Base-by-base conservation (phyloP, 2,797 vertebrate genomes). In the Syngnathus acus region DNA sequence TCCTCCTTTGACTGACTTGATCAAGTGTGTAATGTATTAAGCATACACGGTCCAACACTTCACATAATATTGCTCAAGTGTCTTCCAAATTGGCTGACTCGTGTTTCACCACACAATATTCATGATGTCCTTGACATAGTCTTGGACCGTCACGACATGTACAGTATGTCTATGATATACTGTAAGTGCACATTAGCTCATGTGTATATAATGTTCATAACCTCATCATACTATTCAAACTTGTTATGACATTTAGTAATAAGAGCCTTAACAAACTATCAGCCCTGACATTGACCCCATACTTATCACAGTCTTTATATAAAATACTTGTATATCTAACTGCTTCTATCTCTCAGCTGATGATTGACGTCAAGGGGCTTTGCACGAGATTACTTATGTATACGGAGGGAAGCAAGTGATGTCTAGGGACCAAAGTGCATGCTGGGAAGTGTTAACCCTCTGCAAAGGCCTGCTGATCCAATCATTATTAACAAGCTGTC, bases 341-440 rank as follows among this genome's bases (percentile, higher is more conserved):
- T 73, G 70, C 69, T 71, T 72, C 43, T 69, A 66, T 53, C 74
- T 74, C 66, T 51, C 59, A 77, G 77, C 74, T 79, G 78, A 65
- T 80, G 72, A 80, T 81, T 60, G 69, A 78, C 84, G 84, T 83
- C 69, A 84, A 82, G 75, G 74, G 72, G 73, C 75, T 74, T 74
- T 70, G 72, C 73, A 66, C 80, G 81, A 68, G 72, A 85, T 89
- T 86, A 87, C 76, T 89, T 87, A 87, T 86, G 86, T 76, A 88
- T 88, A 83, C 79, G 21, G 69, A 66, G 73, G 72, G 51, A 82
- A 79, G 67, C 75, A 70, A 81, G 70, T 67, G 73, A 73, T 72
- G 71, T 84, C 83, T 78, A 68, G 81, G 82, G 81, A 84, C 75
- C 59, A 68, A 62, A 82, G 82, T 72, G 80, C 81, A 78, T 69